phyloP scores from a whole-genome alignment of 2,888 invertebrate species.

The Litoditis marina region DNA sequence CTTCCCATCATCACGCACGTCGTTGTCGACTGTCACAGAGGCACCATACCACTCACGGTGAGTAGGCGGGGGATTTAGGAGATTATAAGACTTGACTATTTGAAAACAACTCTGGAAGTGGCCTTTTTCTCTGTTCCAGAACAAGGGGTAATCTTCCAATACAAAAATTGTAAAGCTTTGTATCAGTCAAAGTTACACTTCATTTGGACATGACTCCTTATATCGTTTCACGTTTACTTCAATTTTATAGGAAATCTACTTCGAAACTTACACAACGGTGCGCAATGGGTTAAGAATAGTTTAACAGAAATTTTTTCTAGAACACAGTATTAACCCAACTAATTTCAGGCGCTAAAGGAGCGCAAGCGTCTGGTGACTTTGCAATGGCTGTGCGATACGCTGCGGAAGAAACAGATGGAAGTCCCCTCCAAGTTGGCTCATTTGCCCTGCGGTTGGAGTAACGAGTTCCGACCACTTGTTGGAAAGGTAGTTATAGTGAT shows the following conservation, averaged over 20 bases:
- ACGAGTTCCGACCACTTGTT: slow-evolving; percentile 63
- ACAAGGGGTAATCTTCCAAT: too few relatives aligned
- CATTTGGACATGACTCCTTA: too few relatives aligned
- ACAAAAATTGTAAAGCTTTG: too few relatives aligned
- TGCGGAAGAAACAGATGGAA: slow-evolving; percentile 78
- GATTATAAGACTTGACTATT: too few relatives aligned
- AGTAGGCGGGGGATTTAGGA: too few relatives aligned
- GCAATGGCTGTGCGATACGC: slow-evolving; percentile 86
- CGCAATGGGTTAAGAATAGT: too few relatives aligned
- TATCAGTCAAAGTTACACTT: too few relatives aligned
- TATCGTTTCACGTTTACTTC: neutral
- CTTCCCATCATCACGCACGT: slow-evolving; percentile 9
- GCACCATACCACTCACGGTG: slow-evolving; percentile 4
- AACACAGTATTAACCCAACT: neutral
- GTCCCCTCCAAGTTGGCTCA: slow-evolving; percentile 93
- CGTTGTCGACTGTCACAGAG: slow-evolving; percentile 7
- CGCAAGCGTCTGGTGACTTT: slow-evolving; percentile 74
- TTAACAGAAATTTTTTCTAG: too few relatives aligned
- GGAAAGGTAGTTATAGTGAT: slow-evolving; percentile 62
- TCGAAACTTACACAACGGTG: too few relatives aligned
- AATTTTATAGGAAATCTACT: neutral
- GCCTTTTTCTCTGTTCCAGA: too few relatives aligned
- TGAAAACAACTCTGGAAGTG: too few relatives aligned
- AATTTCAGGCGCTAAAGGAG: slow-evolving; percentile 50
- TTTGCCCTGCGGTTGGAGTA: slow-evolving; percentile 69